Evolutionary conservation across 1,140 invertebrate species (phyloP).

Genomic region (silkworm (Bombyx mori)): ASM3026992v2 NC_085115.1:2581001-2581500

Average conservation of each 20-base stretch:
- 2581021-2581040: too few relatives aligned
- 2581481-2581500: conserved; percentile 6
- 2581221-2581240: conserved; percentile 60
- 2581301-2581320: conserved; percentile 31
- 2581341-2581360: conserved; percentile 65
- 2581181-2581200: conserved; percentile 6
- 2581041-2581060: too few relatives aligned
- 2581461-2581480: conserved; percentile 20
- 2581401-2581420: conserved; percentile 51
- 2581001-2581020: too few relatives aligned
- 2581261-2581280: conserved; percentile 51
- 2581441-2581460: conserved; percentile 41
- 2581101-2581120: too few relatives aligned
- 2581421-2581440: conserved; percentile 45
- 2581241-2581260: conserved; percentile 56
- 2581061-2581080: too few relatives aligned
- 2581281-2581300: conserved; percentile 52
- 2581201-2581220: conserved; percentile 25
- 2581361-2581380: conserved; percentile 39
- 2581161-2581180: background rate
- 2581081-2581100: too few relatives aligned
- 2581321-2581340: conserved; percentile 71
- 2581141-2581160: too few relatives aligned
- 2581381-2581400: conserved; percentile 52
- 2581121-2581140: too few relatives aligned